Conservation (phyloP, 2,797 vertebrate genomes). For the Muscicapa comitata region DNA sequence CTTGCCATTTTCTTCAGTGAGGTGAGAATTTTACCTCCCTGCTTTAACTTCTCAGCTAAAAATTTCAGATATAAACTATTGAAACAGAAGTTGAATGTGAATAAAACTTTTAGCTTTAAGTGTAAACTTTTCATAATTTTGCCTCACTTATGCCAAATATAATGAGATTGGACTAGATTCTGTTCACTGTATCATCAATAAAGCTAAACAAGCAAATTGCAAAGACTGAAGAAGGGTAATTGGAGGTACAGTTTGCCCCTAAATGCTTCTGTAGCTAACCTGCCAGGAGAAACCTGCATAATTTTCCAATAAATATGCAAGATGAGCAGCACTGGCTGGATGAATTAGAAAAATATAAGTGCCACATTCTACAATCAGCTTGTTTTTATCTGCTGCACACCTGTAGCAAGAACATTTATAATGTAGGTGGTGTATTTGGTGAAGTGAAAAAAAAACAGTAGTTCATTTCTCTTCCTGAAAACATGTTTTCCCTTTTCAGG, state of each 20-base stretch:
- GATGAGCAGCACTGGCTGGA: neutral
- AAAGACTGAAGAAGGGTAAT: neutral
- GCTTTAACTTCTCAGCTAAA: neutral
- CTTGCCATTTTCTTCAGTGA: neutral
- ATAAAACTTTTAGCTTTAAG: neutral
- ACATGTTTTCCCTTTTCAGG: neutral
- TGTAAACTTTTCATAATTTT: neutral
- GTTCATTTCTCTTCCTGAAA: neutral
- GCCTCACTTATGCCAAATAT: neutral
- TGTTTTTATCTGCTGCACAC: neutral
- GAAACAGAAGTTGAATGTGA: neutral
- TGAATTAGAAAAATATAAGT: neutral
- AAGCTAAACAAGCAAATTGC: neutral
- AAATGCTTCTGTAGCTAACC: neutral
- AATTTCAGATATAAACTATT: neutral
- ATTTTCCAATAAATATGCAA: conserved; percentile 20
- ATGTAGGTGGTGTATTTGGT: neutral
- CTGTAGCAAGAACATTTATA: neutral
- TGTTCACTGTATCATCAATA: neutral
- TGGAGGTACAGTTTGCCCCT: neutral
- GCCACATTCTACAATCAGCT: neutral
- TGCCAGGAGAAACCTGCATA: neutral
- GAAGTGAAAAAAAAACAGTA: neutral
- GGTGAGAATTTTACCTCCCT: neutral
- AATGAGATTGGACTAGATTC: neutral